Conservation (phyloP, 2,888 invertebrate genomes). For the Nasonia oneida region DNA sequence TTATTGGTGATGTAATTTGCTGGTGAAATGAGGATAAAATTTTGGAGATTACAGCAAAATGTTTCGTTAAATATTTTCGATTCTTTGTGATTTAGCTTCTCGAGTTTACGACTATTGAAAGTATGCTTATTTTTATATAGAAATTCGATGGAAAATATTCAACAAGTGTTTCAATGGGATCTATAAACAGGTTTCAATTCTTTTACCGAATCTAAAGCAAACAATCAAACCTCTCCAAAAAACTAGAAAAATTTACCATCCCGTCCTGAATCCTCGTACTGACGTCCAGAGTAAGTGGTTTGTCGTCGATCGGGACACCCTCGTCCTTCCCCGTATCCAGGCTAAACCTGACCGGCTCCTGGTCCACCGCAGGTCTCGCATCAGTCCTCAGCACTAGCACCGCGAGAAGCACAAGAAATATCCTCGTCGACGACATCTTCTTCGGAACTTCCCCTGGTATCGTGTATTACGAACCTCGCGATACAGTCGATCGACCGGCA, state of each 20-base stretch:
- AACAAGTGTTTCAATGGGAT: neutral
- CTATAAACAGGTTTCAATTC: neutral
- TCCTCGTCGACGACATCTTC: neutral
- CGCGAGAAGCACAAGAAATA: neutral
- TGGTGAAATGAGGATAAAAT: neutral
- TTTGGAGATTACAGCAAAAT: neutral
- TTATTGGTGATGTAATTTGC: neutral
- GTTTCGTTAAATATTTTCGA: slow-evolving; percentile 1
- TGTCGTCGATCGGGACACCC: neutral
- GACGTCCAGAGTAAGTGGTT: neutral
- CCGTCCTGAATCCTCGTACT: slow-evolving; percentile 44
- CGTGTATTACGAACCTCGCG: neutral
- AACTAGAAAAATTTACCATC: slow-evolving; percentile 32
- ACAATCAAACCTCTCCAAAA: neutral
- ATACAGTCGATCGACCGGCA: slow-evolving; percentile 27
- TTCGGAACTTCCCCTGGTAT: neutral
- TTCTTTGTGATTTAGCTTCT: neutral
- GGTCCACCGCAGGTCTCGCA: slow-evolving; percentile 41
- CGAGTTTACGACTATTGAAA: neutral
- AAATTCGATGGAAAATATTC: neutral
- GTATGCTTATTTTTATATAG: too few species aligned
- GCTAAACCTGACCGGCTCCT: slow-evolving; percentile 49
- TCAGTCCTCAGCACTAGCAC: neutral
- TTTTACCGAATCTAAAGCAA: too few species aligned
- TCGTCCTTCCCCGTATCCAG: slow-evolving; percentile 37